Percentiles rank a stretch among this genome's conserved stretches.
Evolutionary conservation across 2,888 invertebrate species (phyloP).

Genomic region (Slavum lentiscoides): DNA sequence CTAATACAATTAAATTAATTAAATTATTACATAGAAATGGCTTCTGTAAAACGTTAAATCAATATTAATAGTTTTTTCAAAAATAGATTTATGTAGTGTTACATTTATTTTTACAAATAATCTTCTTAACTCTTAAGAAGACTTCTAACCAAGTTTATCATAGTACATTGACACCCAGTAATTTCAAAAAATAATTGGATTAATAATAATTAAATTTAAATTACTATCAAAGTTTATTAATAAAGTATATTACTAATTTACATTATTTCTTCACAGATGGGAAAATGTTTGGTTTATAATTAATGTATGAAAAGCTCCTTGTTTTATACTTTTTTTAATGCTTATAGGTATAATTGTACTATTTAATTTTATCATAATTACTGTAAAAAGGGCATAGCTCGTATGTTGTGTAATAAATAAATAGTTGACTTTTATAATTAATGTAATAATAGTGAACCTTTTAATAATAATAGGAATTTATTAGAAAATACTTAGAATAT

Average conservation of each 20-base stretch:
- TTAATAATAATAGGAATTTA: no score
- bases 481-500: no score
- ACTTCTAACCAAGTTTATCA: background rate
- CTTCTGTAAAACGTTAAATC: constrained; percentile 36
- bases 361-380: no score
- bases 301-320: no score
- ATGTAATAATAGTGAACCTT: no score
- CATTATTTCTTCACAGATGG: no score
- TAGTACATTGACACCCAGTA: background rate
- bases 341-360: no score
- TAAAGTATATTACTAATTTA: background rate
- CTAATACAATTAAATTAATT: constrained; percentile 50
- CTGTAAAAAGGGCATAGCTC: no score
- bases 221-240: background rate
- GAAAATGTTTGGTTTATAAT: no score
- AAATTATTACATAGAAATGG: constrained; percentile 42
- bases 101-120: background rate
- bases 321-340: no score
- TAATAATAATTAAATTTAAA: background rate
- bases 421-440: no score
- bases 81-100: constrained; percentile 10
- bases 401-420: no score
- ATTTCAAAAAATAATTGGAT: background rate
- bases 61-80: constrained; percentile 9
- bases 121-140: constrained; percentile 28